A percentile compares a stretch with the other conserved stretches of the same genome.
Evolutionary conservation across 2,888 invertebrate species (phyloP).

Genomic region (Scaptomyza parva): DNA sequence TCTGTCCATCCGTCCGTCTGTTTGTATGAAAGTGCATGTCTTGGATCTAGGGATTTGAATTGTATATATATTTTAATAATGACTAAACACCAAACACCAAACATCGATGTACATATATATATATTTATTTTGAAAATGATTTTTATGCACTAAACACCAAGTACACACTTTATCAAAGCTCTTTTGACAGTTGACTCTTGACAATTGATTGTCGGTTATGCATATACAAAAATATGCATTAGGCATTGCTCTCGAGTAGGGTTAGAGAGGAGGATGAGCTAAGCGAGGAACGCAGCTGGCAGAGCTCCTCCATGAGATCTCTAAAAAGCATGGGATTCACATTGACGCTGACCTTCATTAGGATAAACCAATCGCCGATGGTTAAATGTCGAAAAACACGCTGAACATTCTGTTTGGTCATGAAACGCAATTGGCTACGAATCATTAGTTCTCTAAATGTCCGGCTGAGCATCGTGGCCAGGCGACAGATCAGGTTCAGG

Average conservation of each 20-base stretch:
- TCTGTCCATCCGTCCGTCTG: no score
- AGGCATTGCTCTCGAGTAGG: slow-evolving; percentile 58
- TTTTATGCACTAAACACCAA: not conserved
- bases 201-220: not conserved
- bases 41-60: no score
- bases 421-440: slow-evolving; percentile 73
- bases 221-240: not conserved
- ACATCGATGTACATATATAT: not conserved
- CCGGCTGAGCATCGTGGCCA: slow-evolving; percentile 86
- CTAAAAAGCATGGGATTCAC: slow-evolving; percentile 89
- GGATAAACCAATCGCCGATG: slow-evolving; percentile 92
- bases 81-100: no score
- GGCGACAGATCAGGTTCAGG: slow-evolving; percentile 88
- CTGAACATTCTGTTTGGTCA: slow-evolving; percentile 74
- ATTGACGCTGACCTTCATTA: slow-evolving; percentile 91
- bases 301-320: slow-evolving; percentile 87
- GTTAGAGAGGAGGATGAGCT: slow-evolving; percentile 58
- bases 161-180: slow-evolving; percentile 24
- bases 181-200: slow-evolving; percentile 15
- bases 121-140: not conserved
- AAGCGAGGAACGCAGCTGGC: slow-evolving; percentile 54
- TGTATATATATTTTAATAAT: no score
- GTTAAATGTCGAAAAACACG: slow-evolving; percentile 79
- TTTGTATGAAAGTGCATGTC: no score
- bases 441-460: slow-evolving; percentile 78